Evolutionary conservation across 2,888 invertebrate species (phyloP).

Genomic region (Pristionchus exspectatus): DNA sequence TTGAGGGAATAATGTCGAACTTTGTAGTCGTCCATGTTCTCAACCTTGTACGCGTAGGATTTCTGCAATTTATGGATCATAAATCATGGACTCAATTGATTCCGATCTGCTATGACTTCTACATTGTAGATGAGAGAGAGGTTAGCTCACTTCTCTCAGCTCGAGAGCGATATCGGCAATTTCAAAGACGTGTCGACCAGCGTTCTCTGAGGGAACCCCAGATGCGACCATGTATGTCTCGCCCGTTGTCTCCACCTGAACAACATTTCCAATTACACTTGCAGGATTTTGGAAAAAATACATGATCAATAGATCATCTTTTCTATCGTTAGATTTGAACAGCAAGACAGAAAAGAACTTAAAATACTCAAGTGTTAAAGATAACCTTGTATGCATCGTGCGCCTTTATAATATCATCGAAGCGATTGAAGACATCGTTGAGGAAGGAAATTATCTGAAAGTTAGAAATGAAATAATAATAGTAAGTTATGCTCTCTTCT

Average conservation of each 20-base stretch:
- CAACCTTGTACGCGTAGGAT: slow-evolving; percentile 24
- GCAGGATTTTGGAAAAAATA: background rate
- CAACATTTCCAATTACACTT: background rate
- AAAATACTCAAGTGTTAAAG: too few relatives aligned
- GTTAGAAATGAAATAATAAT: too few relatives aligned
- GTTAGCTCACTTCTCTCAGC: slow-evolving; percentile 67
- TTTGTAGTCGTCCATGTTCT: slow-evolving; percentile 17
- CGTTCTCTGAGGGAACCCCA: slow-evolving; percentile 86
- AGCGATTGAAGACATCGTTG: slow-evolving; percentile 84
- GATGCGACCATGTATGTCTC: slow-evolving; percentile 99
- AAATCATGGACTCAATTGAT: background rate
- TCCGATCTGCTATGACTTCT: background rate
- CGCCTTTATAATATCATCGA: slow-evolving; percentile 92
- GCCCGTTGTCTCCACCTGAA: slow-evolving; percentile 94
- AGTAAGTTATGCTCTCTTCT: too few relatives aligned
- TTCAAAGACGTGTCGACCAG: slow-evolving; percentile 72
- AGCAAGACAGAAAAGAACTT: background rate
- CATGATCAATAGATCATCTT: too few relatives aligned
- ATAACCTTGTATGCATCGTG: slow-evolving; percentile 96
- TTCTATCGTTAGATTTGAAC: too few relatives aligned
- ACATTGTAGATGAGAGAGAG: too few relatives aligned
- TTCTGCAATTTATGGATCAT: background rate
- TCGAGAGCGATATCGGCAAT: slow-evolving; percentile 76
- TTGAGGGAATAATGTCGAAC: background rate
- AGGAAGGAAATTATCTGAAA: slow-evolving; percentile 61